phyloP scores from a whole-genome alignment of 2,888 invertebrate species.

The Daptonema setosum region DNA sequence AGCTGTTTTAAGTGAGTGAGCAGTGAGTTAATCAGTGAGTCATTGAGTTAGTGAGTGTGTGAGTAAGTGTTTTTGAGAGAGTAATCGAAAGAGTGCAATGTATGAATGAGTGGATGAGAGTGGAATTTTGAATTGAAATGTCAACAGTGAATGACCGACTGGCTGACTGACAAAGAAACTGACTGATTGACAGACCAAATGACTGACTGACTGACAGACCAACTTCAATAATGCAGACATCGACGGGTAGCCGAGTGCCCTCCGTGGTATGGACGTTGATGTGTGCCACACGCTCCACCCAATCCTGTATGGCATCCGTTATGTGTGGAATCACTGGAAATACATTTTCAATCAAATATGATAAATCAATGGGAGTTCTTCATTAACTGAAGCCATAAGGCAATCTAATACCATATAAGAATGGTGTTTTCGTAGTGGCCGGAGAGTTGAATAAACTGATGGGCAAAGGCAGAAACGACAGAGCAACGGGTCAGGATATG shows the following conservation, averaged over 20 bases:
- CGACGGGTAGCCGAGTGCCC: conserved; percentile 38
- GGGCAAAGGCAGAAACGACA: no score
- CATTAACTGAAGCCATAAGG: no score
- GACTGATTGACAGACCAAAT: no score
- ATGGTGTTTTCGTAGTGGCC: no score
- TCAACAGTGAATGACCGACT: no score
- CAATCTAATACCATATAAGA: no score
- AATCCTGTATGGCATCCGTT: conserved; percentile 61
- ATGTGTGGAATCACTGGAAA: conserved; percentile 80
- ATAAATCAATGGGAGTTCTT: no score
- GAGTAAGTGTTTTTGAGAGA: background rate
- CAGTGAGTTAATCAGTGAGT: background rate
- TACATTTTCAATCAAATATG: conserved; percentile 3
- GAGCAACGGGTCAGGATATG: no score
- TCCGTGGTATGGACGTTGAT: conserved; percentile 39
- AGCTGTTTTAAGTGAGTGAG: background rate
- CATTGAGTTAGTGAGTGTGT: no score
- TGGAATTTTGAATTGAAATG: background rate
- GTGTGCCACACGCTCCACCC: conserved; percentile 17
- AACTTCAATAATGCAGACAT: conserved; percentile 40
- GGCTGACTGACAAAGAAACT: no score
- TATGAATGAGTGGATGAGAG: background rate
- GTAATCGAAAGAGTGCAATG: background rate
- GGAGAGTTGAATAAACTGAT: no score
- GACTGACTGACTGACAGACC: no score